Evolutionary conservation across 2,888 invertebrate species (phyloP).

Genomic region (Drosophila tripunctata): DNA sequence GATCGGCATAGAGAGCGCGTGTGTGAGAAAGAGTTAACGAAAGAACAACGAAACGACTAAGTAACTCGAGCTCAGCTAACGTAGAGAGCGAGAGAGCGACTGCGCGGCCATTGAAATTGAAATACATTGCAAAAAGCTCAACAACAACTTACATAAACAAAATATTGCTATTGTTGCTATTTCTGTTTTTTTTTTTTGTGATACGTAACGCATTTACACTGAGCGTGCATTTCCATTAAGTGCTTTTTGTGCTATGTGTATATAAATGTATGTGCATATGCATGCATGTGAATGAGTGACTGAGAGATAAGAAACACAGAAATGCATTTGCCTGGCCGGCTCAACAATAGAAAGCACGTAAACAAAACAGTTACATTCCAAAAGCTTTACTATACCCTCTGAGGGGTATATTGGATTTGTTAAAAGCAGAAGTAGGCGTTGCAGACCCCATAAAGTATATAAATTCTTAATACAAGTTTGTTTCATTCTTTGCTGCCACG

Average conservation of each 20-base stretch:
- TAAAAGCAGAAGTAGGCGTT: too few relatives aligned
- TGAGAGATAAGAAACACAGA: constrained; percentile 13
- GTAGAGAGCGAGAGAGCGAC: constrained; percentile 1
- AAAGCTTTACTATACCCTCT: background rate
- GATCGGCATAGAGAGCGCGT: constrained; percentile 23
- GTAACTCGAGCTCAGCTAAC: too few relatives aligned
- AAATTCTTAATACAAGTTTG: too few relatives aligned
- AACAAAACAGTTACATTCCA: background rate
- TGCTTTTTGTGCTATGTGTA: constrained; percentile 15
- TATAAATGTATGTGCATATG: background rate
- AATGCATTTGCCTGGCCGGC: constrained; percentile 6
- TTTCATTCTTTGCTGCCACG: too few relatives aligned
- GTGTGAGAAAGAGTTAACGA: background rate
- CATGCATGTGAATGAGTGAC: background rate
- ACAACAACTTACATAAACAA: constrained; percentile 51
- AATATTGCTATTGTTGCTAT: background rate
- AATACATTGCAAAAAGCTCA: constrained; percentile 22
- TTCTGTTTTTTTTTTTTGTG: constrained; percentile 9
- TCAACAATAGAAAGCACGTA: background rate
- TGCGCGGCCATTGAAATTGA: constrained; percentile 9
- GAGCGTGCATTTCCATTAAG: constrained; percentile 18
- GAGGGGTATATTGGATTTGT: too few relatives aligned
- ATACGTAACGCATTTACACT: constrained; percentile 45
- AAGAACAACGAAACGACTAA: background rate
- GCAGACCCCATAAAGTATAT: too few relatives aligned